Base-by-base conservation (phyloP, 2,113 vertebrate genomes). In the Okapia johnstoni region DNA sequence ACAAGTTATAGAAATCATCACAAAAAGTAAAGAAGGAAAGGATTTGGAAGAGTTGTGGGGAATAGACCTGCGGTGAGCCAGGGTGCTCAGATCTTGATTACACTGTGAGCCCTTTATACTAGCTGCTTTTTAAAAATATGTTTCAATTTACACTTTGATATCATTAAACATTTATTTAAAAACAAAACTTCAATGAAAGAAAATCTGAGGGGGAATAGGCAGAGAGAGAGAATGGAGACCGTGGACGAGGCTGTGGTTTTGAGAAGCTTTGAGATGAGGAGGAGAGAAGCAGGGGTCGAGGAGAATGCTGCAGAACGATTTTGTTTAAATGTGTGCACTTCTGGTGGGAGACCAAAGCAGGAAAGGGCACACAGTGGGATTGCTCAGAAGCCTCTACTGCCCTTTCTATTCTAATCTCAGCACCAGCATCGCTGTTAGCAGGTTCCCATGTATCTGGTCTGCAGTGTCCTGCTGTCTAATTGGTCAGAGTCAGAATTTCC, bases 401-500 rank as follows among this genome's bases (percentile, higher is more conserved):
- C 17, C 1, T 52, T 36, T 50, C 43, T 23, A 7, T 19, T 23
- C 21, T 15, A 16, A 12, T 21, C 57, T 93, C 9, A 4, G 2
- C 16, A 2, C 36, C 3, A 5, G 0, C 4, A 1, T 21, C 2
- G 2, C 55, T 52, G 26, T 4, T 7, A 4, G 14, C 30, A 33
- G 10, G 9, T 36, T 40, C 11, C 48, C 9, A 1, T 12, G 33
- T 19, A 17, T 28, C 50, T 73, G 11, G 23, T 46, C 50, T 81
- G 23, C 30, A 43, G 60, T 2, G 0, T 36, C n/a, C 28, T 6
- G 19, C n/a, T 5, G 0, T 30, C 33, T 26, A 17, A 15, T 50
- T 7, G 55, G 30, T 43, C 4, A 11, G 46, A 46, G 30, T 77
- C 55, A 11, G 2, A 9, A 17, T 7, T n/a, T 66, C 16, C 26